These are phyloP conservation scores for Gisinianus flammeolus DNA, from an alignment of 2,888 invertebrate species.

Conservation along the genomic window DNA sequence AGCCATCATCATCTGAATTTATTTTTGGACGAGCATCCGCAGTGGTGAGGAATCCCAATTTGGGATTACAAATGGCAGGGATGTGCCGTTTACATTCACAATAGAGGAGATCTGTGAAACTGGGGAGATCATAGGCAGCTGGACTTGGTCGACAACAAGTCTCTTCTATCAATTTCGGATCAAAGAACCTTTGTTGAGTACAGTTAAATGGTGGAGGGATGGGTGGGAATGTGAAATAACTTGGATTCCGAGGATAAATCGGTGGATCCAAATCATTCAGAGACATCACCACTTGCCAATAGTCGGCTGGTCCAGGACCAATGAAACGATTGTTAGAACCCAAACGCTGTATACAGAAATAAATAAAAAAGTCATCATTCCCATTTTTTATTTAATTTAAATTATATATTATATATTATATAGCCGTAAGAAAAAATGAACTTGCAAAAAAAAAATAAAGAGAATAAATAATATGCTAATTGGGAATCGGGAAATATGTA, in stretches of 20 bases:
- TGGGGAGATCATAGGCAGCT: conserved; percentile 42
- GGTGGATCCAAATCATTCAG: conserved; percentile 40
- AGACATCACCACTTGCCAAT: conserved; percentile 39
- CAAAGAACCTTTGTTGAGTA: conserved; percentile 45
- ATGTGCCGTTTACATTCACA: conserved; percentile 29
- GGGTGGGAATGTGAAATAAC: conserved; percentile 38
- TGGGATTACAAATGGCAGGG: conserved; percentile 52
- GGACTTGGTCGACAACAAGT: conserved; percentile 43
- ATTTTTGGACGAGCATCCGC: conserved; percentile 36
- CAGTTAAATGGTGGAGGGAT: conserved; percentile 43
- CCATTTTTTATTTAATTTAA: too few relatives aligned
- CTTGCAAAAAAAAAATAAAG: too few relatives aligned
- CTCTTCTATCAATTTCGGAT: conserved; percentile 36
- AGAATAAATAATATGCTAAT: too few relatives aligned
- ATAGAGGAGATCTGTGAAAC: conserved; percentile 50
- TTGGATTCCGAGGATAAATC: conserved; percentile 39
- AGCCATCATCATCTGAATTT: background rate
- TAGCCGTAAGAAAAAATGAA: too few relatives aligned
- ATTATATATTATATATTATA: too few relatives aligned
- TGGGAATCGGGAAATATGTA: too few relatives aligned
- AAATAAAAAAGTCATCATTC: background rate
- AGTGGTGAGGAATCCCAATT: conserved; percentile 53
- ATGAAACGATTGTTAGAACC: conserved; percentile 14
- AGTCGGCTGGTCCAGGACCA: conserved; percentile 45
- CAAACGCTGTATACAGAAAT: conserved; percentile 1